These are phyloP conservation scores for Hyposoter dolosus DNA, from an alignment of 2,888 invertebrate species.

Conservation along the genomic window DNA sequence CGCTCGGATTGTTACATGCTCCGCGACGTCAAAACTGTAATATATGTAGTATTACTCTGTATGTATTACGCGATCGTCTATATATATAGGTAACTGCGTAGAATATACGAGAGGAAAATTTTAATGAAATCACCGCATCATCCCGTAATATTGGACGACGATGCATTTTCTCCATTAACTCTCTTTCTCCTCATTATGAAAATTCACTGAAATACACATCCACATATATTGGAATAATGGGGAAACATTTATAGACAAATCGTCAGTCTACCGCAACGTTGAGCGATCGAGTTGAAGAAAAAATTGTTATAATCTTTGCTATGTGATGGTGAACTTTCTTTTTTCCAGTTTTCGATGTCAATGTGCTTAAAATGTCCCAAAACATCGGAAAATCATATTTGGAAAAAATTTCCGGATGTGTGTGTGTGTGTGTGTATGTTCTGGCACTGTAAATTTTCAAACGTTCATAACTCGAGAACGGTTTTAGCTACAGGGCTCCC, in stretches of 20 bases:
- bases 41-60: background rate
- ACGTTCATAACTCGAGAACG: no score
- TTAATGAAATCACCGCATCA: slow-evolving; percentile 32
- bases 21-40: slow-evolving; percentile 16
- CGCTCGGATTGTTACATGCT: slow-evolving; percentile 53
- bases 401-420: no score
- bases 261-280: background rate
- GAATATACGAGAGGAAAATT: slow-evolving; percentile 7
- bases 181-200: slow-evolving; percentile 8
- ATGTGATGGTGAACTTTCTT: no score
- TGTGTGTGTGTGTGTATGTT: no score
- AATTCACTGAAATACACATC: background rate
- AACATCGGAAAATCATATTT: no score
- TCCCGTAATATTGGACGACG: slow-evolving; percentile 22
- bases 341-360: no score
- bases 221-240: background rate
- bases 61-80: slow-evolving; percentile 4
- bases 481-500: no score
- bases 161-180: slow-evolving; percentile 21
- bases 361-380: no score
- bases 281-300: no score
- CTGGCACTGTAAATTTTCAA: no score
- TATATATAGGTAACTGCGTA: background rate
- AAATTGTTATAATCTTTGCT: no score
- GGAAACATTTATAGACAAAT: background rate